These are phyloP conservation scores for Trachops cirrhosus DNA, from an alignment of 2,797 vertebrate genomes.

Conservation along the genomic window DNA sequence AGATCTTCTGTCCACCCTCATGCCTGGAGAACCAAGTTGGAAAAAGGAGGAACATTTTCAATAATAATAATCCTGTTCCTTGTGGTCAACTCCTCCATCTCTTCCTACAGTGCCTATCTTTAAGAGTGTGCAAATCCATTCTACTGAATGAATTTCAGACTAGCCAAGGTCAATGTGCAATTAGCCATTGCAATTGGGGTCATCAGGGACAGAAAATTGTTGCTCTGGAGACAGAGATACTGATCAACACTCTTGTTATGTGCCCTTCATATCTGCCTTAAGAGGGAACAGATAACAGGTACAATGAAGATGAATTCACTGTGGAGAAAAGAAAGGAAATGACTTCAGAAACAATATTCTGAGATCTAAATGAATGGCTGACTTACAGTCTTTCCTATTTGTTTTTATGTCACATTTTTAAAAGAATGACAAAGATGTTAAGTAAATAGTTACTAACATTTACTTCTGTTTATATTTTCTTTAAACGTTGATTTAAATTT, in stretches of 20 bases:
- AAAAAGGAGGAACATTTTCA: conserved; percentile 50
- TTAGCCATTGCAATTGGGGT: background rate
- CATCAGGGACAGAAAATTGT: background rate
- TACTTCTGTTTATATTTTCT: conserved; percentile 19
- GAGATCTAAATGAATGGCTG: background rate
- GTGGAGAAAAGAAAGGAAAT: conserved; percentile 3
- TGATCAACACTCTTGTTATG: background rate
- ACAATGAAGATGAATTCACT: background rate
- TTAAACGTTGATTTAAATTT: conserved; percentile 1
- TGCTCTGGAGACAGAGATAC: background rate
- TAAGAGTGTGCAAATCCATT: background rate
- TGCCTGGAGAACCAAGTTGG: background rate
- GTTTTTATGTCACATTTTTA: background rate
- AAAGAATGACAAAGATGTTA: background rate
- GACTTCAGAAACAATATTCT: background rate
- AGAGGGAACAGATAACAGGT: background rate
- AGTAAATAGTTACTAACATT: background rate
- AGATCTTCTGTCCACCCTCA: background rate
- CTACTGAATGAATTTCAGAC: background rate
- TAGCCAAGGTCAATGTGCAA: conserved; percentile 2
- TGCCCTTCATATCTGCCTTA: background rate
- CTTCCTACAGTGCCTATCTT: conserved; percentile 18
- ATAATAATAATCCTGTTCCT: conserved; percentile 7
- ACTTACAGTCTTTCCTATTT: background rate
- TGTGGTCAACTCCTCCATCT: conserved; percentile 57